phyloP scores from a whole-genome alignment of 2,888 invertebrate genomes.

The Protophormia terraenovae region DNA sequence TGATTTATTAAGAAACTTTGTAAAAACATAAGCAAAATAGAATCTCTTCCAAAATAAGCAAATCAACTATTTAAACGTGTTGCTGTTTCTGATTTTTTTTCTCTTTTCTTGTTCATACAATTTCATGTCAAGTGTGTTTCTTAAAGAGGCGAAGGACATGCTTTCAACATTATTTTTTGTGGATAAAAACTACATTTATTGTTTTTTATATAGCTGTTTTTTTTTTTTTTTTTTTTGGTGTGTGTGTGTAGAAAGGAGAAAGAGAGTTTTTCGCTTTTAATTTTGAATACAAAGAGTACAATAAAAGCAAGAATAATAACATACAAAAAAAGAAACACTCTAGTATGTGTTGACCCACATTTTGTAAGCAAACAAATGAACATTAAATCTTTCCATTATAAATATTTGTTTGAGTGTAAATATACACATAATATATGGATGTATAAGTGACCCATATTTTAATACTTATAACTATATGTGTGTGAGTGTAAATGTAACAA shows the following conservation, averaged over 20 bases:
- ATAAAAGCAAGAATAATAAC: not conserved
- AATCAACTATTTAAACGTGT: slow-evolving; percentile 17
- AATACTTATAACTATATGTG: not conserved
- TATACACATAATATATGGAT: slow-evolving; percentile 13
- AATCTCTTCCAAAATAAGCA: slow-evolving; percentile 27
- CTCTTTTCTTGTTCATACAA: slow-evolving; percentile 10
- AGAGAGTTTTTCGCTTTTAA: slow-evolving; percentile 39
- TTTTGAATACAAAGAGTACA: slow-evolving; percentile 8
- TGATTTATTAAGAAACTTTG: slow-evolving; percentile 42
- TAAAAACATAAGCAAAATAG: not conserved
- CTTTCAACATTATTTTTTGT: slow-evolving; percentile 44
- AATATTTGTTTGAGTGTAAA: not conserved
- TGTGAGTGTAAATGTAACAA: slow-evolving; percentile 26
- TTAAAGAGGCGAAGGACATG: slow-evolving; percentile 68
- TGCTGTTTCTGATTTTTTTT: slow-evolving; percentile 16
- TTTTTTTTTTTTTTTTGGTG: not conserved
- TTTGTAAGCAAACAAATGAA: slow-evolving; percentile 66
- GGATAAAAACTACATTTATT: slow-evolving; percentile 45
- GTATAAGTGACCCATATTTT: slow-evolving; percentile 46
- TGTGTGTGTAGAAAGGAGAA: not conserved
- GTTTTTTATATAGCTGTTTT: slow-evolving; percentile 1
- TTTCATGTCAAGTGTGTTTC: slow-evolving; percentile 68
- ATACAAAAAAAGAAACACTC: slow-evolving; percentile 42
- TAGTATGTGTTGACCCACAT: slow-evolving; percentile 67
- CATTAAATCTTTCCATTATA: slow-evolving; percentile 58